Conservation (phyloP, 2,888 invertebrate genomes). For the Xestia xanthographa region DNA sequence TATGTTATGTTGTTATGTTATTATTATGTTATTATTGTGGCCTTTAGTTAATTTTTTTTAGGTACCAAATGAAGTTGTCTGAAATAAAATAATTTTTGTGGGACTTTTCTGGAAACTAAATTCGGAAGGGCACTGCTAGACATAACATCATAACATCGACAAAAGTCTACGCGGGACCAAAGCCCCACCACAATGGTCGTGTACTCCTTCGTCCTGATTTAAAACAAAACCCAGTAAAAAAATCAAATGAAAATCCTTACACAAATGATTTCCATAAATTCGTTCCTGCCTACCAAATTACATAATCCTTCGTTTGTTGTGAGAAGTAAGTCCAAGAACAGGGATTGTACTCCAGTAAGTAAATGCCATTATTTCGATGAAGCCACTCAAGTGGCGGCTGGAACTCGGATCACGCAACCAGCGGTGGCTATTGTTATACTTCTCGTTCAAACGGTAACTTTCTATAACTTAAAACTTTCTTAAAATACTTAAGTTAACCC, state of each 20-base stretch:
- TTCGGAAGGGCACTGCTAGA: too few species aligned
- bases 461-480: background rate
- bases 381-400: background rate
- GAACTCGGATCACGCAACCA: background rate
- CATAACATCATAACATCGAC: too few species aligned
- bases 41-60: too few species aligned
- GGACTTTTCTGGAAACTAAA: too few species aligned
- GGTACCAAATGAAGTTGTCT: too few species aligned
- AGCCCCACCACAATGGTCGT: too few species aligned
- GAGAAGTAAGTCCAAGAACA: background rate
- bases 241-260: background rate
- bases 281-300: background rate
- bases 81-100: too few species aligned
- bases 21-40: too few species aligned
- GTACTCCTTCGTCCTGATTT: too few species aligned
- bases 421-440: background rate
- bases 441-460: background rate
- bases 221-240: too few species aligned
- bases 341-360: background rate
- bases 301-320: background rate
- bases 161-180: too few species aligned
- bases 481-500: background rate
- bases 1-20: too few species aligned
- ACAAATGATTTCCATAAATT: background rate
- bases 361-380: conserved; percentile 15